Evolutionary conservation across 2,797 vertebrate species (phyloP).

Genomic region (Etheostoma nigrum): DNA sequence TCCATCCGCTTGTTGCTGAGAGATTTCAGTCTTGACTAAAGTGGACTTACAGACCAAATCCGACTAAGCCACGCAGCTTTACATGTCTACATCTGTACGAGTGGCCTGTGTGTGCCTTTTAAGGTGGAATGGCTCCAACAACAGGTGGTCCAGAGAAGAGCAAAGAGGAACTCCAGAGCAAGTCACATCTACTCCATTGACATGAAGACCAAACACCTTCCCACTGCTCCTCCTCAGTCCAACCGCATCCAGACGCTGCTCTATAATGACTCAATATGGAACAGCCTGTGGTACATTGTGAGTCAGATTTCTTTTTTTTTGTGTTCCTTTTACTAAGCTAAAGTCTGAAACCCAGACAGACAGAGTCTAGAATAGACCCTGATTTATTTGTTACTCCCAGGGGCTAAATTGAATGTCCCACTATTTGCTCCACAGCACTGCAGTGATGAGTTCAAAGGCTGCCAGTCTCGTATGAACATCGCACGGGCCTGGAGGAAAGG

Average conservation of each 20-base stretch:
- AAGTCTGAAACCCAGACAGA: slow-evolving; percentile 57
- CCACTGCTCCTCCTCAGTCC: slow-evolving; percentile 8
- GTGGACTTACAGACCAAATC: neutral
- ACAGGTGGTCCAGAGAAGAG: slow-evolving; percentile 90
- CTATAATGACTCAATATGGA: slow-evolving; percentile 90
- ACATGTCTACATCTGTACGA: neutral
- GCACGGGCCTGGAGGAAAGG: slow-evolving; percentile 93
- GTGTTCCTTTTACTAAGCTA: slow-evolving; percentile 29
- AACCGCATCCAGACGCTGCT: slow-evolving; percentile 72
- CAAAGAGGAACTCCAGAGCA: slow-evolving; percentile 88
- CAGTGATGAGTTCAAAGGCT: slow-evolving; percentile 83
- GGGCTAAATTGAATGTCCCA: slow-evolving; percentile 47
- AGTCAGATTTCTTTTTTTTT: slow-evolving; percentile 71
- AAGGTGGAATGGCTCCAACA: slow-evolving; percentile 98
- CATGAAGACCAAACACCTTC: slow-evolving; percentile 36
- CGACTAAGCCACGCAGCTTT: neutral
- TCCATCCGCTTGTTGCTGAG: neutral
- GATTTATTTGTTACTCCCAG: slow-evolving; percentile 54
- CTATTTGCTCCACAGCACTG: slow-evolving; percentile 86
- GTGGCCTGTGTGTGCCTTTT: slow-evolving; percentile 37
- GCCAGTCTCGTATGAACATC: slow-evolving; percentile 93
- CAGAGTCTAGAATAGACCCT: slow-evolving; percentile 54
- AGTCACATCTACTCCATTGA: slow-evolving; percentile 37
- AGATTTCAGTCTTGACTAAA: neutral
- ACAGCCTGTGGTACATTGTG: slow-evolving; percentile 94